Evolutionary conservation across 1,140 invertebrate genomes (phyloP), one percentile per base, ranked within the genome.

Genomic region (Lineus longissimus): DNA sequence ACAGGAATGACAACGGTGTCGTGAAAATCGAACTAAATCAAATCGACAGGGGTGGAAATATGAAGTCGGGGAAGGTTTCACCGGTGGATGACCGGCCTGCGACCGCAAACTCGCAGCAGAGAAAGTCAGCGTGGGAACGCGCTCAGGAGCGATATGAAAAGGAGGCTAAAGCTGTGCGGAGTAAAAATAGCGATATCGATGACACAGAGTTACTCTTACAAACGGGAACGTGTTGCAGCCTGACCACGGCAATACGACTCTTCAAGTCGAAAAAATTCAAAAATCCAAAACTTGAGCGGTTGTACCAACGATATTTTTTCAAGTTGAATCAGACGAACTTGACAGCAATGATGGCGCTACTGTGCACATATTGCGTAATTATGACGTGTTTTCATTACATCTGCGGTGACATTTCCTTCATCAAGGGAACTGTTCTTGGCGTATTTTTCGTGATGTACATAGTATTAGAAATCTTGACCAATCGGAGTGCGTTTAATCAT

Each of bases 271-370:
- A 76, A 58, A 66, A 66, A 27, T 79, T 79, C 62, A 68, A 69
- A 41, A 69, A 75, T 19, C 54, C 60, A 13, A 73, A 76, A 45
- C 61, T 94, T 72, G 93, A 94, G 82, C 89, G 89, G 86, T 81
- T 95, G 54, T 95, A 94, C 82, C 92, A 95, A 80, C 86, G 92
- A 47, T 95, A 95, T 82, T 94, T 95, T 77, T 86, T 95, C 60
- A 89, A 92, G 63, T 91, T 94, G 86, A 94, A 94, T 83, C 92
- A 94, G 81, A 91, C 88, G 70, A 94, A 93, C 79, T 88, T 93
- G 83, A 92, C 89, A 0, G 89, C 91, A 71, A 85, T 94, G 41
- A 85, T 95, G 58, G 88, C 86, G 4, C 84, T 95, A 27, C 79
- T 95, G 15, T 84, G 91, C 40, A 83, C 87, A 2, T 83, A 93